phyloP scores from a whole-genome alignment of 2,113 vertebrate species.

The Acanthisitta chloris region DNA sequence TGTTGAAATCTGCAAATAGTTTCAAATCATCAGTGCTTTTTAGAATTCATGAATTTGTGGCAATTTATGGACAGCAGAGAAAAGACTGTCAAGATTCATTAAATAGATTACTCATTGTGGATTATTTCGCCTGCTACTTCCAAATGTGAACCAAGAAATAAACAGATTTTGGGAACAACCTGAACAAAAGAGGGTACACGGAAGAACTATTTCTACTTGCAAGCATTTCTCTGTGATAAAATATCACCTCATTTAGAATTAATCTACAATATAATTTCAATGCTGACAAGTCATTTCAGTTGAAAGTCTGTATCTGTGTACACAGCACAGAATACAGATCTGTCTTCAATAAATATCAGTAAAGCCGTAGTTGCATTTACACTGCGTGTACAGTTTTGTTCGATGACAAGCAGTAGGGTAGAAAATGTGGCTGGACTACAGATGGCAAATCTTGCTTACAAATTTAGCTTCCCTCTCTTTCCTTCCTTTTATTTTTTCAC shows the following conservation, averaged over 20 bases:
- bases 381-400: background rate
- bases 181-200: background rate
- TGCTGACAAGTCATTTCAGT: background rate
- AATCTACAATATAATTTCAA: background rate
- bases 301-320: background rate
- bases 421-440: background rate
- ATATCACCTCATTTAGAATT: background rate
- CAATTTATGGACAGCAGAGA: background rate
- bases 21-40: background rate
- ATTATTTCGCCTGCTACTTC: background rate
- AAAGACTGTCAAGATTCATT: background rate
- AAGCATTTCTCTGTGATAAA: background rate
- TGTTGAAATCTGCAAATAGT: background rate
- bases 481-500: background rate
- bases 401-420: background rate
- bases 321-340: background rate
- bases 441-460: background rate
- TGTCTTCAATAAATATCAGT: background rate
- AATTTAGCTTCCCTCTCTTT: background rate
- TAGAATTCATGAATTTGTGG: background rate
- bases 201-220: background rate
- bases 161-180: background rate
- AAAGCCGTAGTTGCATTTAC: background rate
- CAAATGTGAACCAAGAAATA: background rate
- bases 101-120: background rate